Percentiles rank a stretch among this genome's conserved stretches.
Conservation (phyloP, 2,113 vertebrate genomes). For the Choloepus hoffmanni region DNA sequence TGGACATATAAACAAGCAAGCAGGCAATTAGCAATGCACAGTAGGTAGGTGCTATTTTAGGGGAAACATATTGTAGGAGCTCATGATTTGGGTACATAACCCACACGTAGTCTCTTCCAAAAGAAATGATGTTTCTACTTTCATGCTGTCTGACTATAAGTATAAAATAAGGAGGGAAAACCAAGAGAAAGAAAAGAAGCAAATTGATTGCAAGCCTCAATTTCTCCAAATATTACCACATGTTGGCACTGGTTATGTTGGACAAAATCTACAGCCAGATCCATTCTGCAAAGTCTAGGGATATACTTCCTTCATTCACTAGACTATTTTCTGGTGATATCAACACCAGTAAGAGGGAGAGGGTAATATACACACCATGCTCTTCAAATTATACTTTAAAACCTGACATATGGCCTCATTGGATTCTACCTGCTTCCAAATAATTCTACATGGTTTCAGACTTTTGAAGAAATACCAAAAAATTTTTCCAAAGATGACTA, state of each 20-base stretch:
- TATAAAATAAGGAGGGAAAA: slow-evolving; percentile 33
- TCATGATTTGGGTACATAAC: background rate
- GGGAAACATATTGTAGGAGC: background rate
- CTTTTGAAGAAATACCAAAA: slow-evolving; percentile 17
- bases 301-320: background rate
- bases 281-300: background rate
- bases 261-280: background rate
- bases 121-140: background rate
- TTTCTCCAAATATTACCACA: background rate
- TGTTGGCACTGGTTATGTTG: background rate
- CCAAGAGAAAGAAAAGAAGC: background rate
- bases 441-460: slow-evolving; percentile 39
- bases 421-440: background rate
- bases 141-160: background rate
- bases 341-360: background rate
- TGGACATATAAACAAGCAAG: background rate
- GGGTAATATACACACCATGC: background rate
- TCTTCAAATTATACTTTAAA: slow-evolving; percentile 21
- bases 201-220: background rate
- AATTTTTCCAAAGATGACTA: background rate
- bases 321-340: background rate
- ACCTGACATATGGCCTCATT: background rate
- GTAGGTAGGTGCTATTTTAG: background rate
- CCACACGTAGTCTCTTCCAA: background rate
- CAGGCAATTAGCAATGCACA: background rate